Base-by-base conservation (phyloP, 2,797 vertebrate genomes). In the Phalanger gymnotis region DNA sequence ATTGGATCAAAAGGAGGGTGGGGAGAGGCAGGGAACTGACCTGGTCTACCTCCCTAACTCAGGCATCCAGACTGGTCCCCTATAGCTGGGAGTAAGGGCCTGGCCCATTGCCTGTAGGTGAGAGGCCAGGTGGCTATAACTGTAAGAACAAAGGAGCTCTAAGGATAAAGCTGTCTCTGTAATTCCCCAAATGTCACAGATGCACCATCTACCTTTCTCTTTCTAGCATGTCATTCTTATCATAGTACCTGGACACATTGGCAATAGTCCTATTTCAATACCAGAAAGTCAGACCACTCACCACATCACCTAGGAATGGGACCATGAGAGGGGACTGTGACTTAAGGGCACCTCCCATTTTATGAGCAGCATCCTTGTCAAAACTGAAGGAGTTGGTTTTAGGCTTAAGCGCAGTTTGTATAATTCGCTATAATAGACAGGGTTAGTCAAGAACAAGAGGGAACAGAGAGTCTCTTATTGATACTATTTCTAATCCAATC, bases 181-280 rank as follows among this genome's bases (percentile, higher is more conserved):
- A 92, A 95, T 53, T 22, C 93, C 55, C 66, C 94, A 96, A 97
- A 94, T 10, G 53, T 14, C 10, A 31, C 55, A 52, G 93, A 97
- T 55, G 91, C 1, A 53, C 92, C 66, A 91, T 11, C 91, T 89
- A 54, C 66, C 81, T 54, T n/a, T 0, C 16, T 73, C 93, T 91
- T 92, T 61, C 91, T 81, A 73, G 16, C 31, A 55, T 27, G 31
- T 52, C 90, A 30, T 16, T 81, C 40, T 56, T 25, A 81, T 27
- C 90, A 4, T 1, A 34, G 28, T 55, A 34, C 53, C 25, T 58
- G 30, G 61, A 58, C 52, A 92, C 55, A 58, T 87, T 87, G 53
- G 54, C 57, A 66, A 94, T 16, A 93, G 91, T 90, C 94, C 66
- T 57, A 90, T 89, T 94, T 58, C 92, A 58, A 94, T 95, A 52